Conservation (phyloP, 2,888 invertebrate genomes). For the Campaea margaritaria region DNA sequence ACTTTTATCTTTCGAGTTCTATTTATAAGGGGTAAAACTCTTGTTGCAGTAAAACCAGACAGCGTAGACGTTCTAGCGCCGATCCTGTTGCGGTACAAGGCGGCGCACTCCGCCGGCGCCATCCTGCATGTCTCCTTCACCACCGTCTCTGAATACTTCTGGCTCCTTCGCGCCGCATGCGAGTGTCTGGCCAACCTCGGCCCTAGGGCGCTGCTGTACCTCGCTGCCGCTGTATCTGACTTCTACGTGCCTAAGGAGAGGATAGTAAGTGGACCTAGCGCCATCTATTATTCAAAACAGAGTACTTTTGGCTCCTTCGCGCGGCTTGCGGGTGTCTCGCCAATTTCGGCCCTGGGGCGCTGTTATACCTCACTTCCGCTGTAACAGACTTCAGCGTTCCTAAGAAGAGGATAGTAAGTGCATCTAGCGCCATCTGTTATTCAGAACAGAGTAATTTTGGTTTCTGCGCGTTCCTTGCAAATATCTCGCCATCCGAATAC, state of each 20-base stretch:
- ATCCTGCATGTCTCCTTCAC: conserved; percentile 92
- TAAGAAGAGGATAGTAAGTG: conserved; percentile 93
- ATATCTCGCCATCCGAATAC: no score
- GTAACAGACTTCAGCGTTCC: conserved; percentile 99
- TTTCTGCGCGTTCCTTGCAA: no score
- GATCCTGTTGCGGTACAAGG: conserved; percentile 91
- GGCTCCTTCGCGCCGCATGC: conserved; percentile 93
- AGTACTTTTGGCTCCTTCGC: not conserved
- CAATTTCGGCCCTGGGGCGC: not conserved
- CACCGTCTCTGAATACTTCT: conserved; percentile 96
- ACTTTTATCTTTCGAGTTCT: no score
- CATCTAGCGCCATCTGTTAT: not conserved
- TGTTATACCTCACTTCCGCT: conserved; percentile 97
- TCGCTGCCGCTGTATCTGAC: conserved; percentile 99
- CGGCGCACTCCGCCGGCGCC: conserved; percentile 89
- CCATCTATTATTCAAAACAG: conserved; percentile 4
- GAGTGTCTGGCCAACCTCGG: conserved; percentile 90
- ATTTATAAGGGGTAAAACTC: not conserved
- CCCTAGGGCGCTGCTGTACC: conserved; percentile 91
- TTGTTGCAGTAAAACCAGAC: conserved; percentile 87
- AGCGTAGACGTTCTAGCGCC: conserved; percentile 90
- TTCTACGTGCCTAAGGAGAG: conserved; percentile 97
- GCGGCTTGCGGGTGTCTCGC: no score
- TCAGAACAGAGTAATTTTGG: no score
- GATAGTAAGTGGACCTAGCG: conserved; percentile 87